A percentile compares a stretch with the other conserved stretches of the same genome.
Conservation (phyloP, 2,888 invertebrate genomes). For the Hydriomena furcata region DNA sequence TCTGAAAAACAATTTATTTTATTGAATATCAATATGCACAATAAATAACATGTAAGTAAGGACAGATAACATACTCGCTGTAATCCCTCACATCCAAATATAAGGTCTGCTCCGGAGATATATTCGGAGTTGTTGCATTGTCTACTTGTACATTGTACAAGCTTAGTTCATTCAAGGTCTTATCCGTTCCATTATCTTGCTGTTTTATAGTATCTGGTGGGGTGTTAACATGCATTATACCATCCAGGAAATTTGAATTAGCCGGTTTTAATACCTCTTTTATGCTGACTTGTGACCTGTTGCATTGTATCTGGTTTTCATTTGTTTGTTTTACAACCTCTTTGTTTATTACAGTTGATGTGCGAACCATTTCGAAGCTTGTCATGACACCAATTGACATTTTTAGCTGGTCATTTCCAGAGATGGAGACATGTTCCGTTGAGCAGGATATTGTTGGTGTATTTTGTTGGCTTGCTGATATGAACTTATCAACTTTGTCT, state of each 20-base stretch:
- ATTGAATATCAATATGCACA: not conserved
- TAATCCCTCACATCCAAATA: slow-evolving; percentile 77
- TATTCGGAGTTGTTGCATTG: slow-evolving; percentile 71
- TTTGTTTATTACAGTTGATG: slow-evolving; percentile 74
- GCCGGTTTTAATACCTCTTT: slow-evolving; percentile 64
- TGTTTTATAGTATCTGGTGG: slow-evolving; percentile 20
- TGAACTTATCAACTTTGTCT: slow-evolving; percentile 85
- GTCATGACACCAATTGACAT: slow-evolving; percentile 89
- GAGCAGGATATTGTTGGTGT: slow-evolving; percentile 51
- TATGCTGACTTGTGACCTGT: slow-evolving; percentile 71
- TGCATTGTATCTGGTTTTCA: slow-evolving; percentile 71
- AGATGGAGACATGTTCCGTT: slow-evolving; percentile 59
- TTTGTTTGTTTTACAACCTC: slow-evolving; percentile 59
- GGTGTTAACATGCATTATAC: slow-evolving; percentile 55
- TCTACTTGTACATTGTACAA: slow-evolving; percentile 74
- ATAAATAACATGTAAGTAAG: not conserved
- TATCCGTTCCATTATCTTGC: slow-evolving; percentile 58
- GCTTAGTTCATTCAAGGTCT: slow-evolving; percentile 74
- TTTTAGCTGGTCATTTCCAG: slow-evolving; percentile 72
- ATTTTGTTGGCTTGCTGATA: slow-evolving; percentile 50
- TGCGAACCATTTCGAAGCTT: slow-evolving; percentile 85
- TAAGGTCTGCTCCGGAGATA: slow-evolving; percentile 75
- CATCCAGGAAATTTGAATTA: slow-evolving; percentile 72
- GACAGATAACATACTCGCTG: slow-evolving; percentile 66
- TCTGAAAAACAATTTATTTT: slow-evolving; percentile 39